These are phyloP conservation scores for Drosophila novamexicana DNA, from an alignment of 1,140 invertebrate genomes.

Conservation along the genomic window DNA sequence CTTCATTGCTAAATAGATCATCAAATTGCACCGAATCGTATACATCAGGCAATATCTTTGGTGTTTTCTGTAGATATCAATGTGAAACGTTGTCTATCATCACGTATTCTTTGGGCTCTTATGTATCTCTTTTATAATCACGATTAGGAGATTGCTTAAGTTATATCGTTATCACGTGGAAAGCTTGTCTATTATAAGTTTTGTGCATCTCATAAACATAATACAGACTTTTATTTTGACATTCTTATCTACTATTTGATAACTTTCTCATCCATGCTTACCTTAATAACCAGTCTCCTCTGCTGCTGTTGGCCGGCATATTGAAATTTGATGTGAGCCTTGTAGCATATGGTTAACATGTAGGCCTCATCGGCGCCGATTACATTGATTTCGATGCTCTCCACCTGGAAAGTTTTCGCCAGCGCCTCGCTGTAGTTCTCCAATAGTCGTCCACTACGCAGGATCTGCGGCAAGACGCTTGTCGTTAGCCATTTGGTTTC, in stretches of 20 bases:
- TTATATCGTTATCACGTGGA: neutral
- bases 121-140: neutral
- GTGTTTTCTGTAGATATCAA: slow-evolving; percentile 64
- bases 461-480: slow-evolving; percentile 45
- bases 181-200: too few species aligned
- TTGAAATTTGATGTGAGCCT: slow-evolving; percentile 48
- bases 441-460: slow-evolving; percentile 44
- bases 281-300: slow-evolving; percentile 68
- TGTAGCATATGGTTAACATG: slow-evolving; percentile 73
- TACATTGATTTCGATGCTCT: slow-evolving; percentile 49
- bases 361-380: slow-evolving; percentile 71
- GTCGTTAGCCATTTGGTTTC: slow-evolving; percentile 56
- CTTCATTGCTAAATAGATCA: slow-evolving; percentile 68
- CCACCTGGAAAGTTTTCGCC: slow-evolving; percentile 41
- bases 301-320: slow-evolving; percentile 32
- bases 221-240: too few species aligned
- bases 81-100: neutral
- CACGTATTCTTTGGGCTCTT: neutral
- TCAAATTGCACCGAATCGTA: slow-evolving; percentile 60
- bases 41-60: slow-evolving; percentile 41
- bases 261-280: slow-evolving; percentile 8
- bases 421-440: slow-evolving; percentile 42
- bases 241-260: too few species aligned
- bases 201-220: too few species aligned
- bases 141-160: slow-evolving; percentile 2